Evolutionary conservation across 1,140 invertebrate species (phyloP), one percentile per base, ranked within the genome.

Genomic region (Coelopa frigida): DNA sequence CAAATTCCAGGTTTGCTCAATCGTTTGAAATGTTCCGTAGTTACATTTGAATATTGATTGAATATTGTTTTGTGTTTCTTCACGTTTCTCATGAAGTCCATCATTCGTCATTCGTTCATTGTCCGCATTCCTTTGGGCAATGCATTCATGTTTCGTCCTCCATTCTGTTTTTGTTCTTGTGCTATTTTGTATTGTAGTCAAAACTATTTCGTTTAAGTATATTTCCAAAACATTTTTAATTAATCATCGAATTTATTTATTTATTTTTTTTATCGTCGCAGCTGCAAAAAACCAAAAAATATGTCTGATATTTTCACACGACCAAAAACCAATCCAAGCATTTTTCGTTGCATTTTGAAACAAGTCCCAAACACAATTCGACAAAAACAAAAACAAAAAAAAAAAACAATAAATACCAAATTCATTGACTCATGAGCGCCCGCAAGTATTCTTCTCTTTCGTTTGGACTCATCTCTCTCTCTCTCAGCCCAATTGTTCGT

Each of bases 361-460:
- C 11, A 31, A 31, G 29, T 31, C 14, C n/a, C n/a, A n/a, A n/a
- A n/a, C n/a, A n/a, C n/a, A n/a, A n/a, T n/a, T n/a, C 24, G n/a
- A 29, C 27, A 41, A 41, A 40, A 40, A 41, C 3, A 14, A 15
- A 41, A 27, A n/a, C 2, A 39, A 39, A 41, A 17, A 5, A n/a
- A 41, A 41, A n/a, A 23, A n/a, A 41, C 24, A 14, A 41, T 23
- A 27, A 12, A 11, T 27, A 23, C 15, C 12, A 27, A 41, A 17
- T n/a, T n/a, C 14, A 27, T 27, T 41, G 27, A 8, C 23, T 22
- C n/a, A 20, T 18, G 10, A 39, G 11, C 5, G 12, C 12, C 36
- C 36, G 18, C 15, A 39, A 20, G 21, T 18, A 3, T 39, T 5
- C 18, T 3, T 18, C 18, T 21, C 14, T n/a, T 20, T 39, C 11